Percentiles rank a stretch among this genome's conserved stretches.
Conservation (phyloP, 2,888 invertebrate species). For the Rhingia campestris region DNA sequence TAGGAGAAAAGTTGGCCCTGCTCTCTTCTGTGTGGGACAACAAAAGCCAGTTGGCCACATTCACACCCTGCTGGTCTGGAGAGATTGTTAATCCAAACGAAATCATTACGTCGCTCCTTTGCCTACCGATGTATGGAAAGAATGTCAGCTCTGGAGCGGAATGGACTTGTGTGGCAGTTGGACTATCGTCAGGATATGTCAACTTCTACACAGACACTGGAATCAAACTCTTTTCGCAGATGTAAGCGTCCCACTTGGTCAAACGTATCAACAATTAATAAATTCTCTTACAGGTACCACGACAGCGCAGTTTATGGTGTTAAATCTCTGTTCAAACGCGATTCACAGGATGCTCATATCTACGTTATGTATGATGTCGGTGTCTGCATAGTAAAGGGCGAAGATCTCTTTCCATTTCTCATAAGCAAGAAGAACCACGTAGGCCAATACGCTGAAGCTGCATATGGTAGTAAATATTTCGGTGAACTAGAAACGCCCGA, state of each 20-base stretch:
- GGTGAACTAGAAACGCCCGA: slow-evolving; percentile 77
- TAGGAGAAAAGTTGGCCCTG: slow-evolving; percentile 86
- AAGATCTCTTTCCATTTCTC: slow-evolving; percentile 90
- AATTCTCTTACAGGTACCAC: slow-evolving; percentile 85
- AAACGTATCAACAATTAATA: neutral
- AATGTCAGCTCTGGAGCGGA: slow-evolving; percentile 87
- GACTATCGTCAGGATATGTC: slow-evolving; percentile 92
- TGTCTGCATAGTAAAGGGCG: slow-evolving; percentile 89
- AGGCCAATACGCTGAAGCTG: slow-evolving; percentile 24
- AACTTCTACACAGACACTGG: slow-evolving; percentile 95
- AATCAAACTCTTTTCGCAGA: slow-evolving; percentile 90
- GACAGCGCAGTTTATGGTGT: slow-evolving; percentile 90
- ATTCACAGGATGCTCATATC: slow-evolving; percentile 78
- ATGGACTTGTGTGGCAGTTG: slow-evolving; percentile 96
- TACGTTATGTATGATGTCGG: slow-evolving; percentile 85
- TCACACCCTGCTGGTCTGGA: slow-evolving; percentile 85
- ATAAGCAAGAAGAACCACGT: slow-evolving; percentile 86
- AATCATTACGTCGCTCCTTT: slow-evolving; percentile 83
- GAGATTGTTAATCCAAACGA: slow-evolving; percentile 84
- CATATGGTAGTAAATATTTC: slow-evolving; percentile 55
- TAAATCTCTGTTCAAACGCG: slow-evolving; percentile 86
- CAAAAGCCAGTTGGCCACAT: slow-evolving; percentile 82
- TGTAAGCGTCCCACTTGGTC: slow-evolving; percentile 78
- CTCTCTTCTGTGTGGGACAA: slow-evolving; percentile 86
- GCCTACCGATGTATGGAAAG: slow-evolving; percentile 83